Evolutionary conservation across 2,113 vertebrate species (phyloP).

Genomic region (Leptobrachium leishanense): DNA sequence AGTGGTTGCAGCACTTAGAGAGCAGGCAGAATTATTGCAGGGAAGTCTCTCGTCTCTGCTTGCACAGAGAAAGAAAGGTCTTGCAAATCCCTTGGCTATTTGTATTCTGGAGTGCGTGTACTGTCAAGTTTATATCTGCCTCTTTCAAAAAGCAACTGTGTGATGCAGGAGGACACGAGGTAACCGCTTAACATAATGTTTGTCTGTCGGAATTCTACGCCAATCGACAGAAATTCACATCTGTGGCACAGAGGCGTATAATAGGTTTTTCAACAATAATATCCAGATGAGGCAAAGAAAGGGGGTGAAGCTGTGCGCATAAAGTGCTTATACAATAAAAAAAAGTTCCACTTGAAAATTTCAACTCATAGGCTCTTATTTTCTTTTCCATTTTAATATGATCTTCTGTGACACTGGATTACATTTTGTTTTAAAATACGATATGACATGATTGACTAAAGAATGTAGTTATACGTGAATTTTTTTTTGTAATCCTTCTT

Average conservation of each 20-base stretch:
- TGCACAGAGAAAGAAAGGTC: conserved; percentile 33
- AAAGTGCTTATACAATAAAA: background rate
- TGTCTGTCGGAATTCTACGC: conserved; percentile 27
- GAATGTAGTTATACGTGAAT: too few species aligned
- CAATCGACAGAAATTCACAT: background rate
- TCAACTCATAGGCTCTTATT: background rate
- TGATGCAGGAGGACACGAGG: conserved; percentile 1
- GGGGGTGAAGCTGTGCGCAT: background rate
- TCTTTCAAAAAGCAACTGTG: conserved; percentile 45
- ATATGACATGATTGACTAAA: background rate
- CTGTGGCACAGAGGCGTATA: conserved; percentile 29
- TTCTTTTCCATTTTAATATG: background rate
- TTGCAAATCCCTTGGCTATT: conserved; percentile 48
- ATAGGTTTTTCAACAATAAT: background rate
- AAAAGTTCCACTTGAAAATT: background rate
- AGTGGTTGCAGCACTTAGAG: conserved; percentile 58
- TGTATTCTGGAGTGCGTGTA: conserved; percentile 30
- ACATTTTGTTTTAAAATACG: background rate
- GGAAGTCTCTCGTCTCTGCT: conserved; percentile 56
- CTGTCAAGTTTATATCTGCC: conserved; percentile 58
- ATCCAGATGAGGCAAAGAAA: background rate
- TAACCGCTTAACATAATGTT: conserved; percentile 44
- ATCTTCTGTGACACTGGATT: background rate
- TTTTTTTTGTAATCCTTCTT: too few species aligned
- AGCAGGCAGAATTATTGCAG: conserved; percentile 53